These are phyloP conservation scores for Anas platyrhynchos DNA, from an alignment of 2,113 vertebrate species.

Conservation along the genomic window DNA sequence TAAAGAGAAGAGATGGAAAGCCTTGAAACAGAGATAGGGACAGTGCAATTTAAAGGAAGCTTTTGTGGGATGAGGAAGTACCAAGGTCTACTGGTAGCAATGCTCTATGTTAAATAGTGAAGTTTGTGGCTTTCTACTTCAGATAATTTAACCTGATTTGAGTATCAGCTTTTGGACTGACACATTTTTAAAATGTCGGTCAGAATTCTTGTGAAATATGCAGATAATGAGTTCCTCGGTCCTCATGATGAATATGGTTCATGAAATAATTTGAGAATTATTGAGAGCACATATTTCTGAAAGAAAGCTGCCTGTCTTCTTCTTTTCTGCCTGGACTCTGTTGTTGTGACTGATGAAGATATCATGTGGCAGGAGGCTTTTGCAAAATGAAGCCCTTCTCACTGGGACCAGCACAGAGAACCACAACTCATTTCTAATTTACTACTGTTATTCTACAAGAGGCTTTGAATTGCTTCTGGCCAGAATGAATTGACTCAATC, in stretches of 20 bases:
- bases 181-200: neutral
- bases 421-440: neutral
- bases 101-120: neutral
- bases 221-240: neutral
- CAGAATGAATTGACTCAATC: neutral
- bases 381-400: neutral
- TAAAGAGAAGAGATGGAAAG: neutral
- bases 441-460: neutral
- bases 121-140: neutral
- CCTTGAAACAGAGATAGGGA: neutral
- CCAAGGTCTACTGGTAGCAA: neutral
- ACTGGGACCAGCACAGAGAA: neutral
- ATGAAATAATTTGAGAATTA: neutral
- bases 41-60: neutral
- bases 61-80: neutral
- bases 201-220: conserved; percentile 15
- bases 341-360: neutral
- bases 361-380: neutral
- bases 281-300: neutral
- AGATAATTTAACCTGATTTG: neutral
- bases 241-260: neutral
- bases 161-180: neutral
- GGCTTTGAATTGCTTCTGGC: neutral
- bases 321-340: neutral
- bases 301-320: neutral